Base-by-base conservation (phyloP, 2,888 invertebrate genomes). In the Yponomeuta cagnagella region DNA sequence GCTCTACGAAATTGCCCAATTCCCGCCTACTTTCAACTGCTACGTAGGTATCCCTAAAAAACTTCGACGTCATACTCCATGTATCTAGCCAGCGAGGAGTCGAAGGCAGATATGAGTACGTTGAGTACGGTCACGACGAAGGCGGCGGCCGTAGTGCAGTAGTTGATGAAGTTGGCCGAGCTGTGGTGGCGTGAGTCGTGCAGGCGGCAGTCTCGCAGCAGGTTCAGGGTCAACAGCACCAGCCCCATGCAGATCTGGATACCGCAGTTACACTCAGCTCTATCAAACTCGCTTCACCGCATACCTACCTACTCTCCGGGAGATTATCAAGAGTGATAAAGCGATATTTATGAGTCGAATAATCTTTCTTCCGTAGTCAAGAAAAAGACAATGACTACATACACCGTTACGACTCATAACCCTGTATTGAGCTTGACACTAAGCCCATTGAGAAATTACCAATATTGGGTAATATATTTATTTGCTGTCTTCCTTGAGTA, bases 101-200 rank as follows among this genome's bases (percentile, higher is more conserved):
- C 96, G 82, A 97, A 96, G 69, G 96, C 95, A 48, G 96, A 95
- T 74, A 96, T 95, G 70, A 97, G 89, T 48, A 96, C 89, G 84
- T 97, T 97, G 67, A 96, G 85, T 68, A 94, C 94, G 6, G 96
- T 96, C 70, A 97, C 95, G 72, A 94, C 83, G 83, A 96, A 96
- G 10, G 96, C 95, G 43, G 94, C 90, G 23, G 93, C 94, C 31
- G 96, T 95, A 71, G 95, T 94, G 48, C 93, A 82, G 80, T 96
- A 94, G 88, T 96, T 97, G 77, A 96, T 93, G 80, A 93, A 86
- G 78, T 94, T 90, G 1, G 96, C 95, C 8, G 96, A 95, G 72
- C 83, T 83, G 79, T 95, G 94, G 88, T 95, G 96, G 75, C 94
- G 94, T 68, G 94, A 93, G 77, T 94, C 88, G 83, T 96, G 95